phyloP scores from a whole-genome alignment of 2,113 vertebrate genomes.

The Phylloscopus trochiloides region DNA sequence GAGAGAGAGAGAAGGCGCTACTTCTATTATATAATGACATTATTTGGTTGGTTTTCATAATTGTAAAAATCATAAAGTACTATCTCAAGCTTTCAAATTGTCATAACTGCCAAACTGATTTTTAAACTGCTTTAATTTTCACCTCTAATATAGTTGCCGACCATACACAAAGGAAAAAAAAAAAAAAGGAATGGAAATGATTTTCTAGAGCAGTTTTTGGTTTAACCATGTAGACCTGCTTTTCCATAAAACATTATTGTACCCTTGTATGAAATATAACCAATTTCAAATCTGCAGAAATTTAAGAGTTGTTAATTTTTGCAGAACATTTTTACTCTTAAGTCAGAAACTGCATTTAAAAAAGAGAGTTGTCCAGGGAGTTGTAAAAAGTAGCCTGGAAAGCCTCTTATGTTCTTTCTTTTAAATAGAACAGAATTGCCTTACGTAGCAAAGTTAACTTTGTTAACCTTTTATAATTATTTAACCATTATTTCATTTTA shows the following conservation, averaged over 20 bases:
- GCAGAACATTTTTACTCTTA: neutral
- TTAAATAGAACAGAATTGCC: slow-evolving; percentile 65
- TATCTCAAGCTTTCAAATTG: neutral
- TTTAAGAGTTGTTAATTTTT: slow-evolving; percentile 41
- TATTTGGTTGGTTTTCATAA: neutral
- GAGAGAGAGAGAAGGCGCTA: neutral
- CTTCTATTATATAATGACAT: neutral
- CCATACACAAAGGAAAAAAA: neutral
- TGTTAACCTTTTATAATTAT: slow-evolving; percentile 77
- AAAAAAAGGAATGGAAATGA: neutral
- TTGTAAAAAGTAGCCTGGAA: slow-evolving; percentile 57
- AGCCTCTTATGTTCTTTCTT: slow-evolving; percentile 54
- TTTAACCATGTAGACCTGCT: neutral
- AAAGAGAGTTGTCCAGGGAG: slow-evolving; percentile 32
- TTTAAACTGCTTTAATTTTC: slow-evolving; percentile 6
- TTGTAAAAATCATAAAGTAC: neutral
- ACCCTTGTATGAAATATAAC: neutral
- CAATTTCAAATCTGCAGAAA: neutral
- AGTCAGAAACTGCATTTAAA: slow-evolving; percentile 3
- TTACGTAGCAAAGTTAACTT: slow-evolving; percentile 58
- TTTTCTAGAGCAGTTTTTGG: neutral
- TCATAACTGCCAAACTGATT: neutral
- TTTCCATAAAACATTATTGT: neutral
- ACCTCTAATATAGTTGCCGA: neutral
- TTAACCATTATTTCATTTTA: slow-evolving; percentile 76